phyloP scores from a whole-genome alignment of 1,140 invertebrate species.

The Lepidurus arcticus region DNA sequence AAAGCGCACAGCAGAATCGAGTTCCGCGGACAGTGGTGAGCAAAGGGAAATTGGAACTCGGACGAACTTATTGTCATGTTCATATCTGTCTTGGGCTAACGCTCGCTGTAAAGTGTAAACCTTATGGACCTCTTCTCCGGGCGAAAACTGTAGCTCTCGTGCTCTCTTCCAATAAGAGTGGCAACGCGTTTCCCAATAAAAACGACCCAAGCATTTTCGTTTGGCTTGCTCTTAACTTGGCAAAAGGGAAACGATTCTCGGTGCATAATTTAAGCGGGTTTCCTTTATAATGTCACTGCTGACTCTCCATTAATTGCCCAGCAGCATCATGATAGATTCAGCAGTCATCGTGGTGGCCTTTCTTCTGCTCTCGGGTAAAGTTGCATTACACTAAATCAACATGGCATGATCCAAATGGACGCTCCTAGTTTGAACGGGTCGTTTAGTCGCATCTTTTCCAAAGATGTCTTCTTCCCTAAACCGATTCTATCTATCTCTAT shows the following conservation, averaged over 20 bases:
- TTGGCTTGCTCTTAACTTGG: no score
- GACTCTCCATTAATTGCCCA: background rate
- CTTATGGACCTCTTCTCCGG: background rate
- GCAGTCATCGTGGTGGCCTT: conserved; percentile 8
- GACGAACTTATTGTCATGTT: conserved; percentile 11
- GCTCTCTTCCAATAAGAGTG: no score
- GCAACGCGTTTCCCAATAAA: no score
- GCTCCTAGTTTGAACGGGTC: background rate
- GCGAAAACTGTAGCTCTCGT: no score
- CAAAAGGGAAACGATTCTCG: background rate
- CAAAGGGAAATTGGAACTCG: background rate
- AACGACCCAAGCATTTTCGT: no score
- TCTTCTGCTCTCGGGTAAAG: background rate
- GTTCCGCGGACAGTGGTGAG: background rate
- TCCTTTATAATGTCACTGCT: background rate
- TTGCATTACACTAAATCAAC: background rate
- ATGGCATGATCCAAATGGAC: no score
- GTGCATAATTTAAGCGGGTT: background rate
- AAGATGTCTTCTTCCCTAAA: background rate
- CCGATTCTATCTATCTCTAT: background rate
- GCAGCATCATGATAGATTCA: conserved; percentile 6
- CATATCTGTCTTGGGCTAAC: background rate
- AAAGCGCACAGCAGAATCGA: background rate
- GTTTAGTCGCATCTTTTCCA: background rate
- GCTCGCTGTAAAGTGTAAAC: background rate